phyloP scores from a whole-genome alignment of 2,797 vertebrate species.

The Gymnocypris eckloni region DNA sequence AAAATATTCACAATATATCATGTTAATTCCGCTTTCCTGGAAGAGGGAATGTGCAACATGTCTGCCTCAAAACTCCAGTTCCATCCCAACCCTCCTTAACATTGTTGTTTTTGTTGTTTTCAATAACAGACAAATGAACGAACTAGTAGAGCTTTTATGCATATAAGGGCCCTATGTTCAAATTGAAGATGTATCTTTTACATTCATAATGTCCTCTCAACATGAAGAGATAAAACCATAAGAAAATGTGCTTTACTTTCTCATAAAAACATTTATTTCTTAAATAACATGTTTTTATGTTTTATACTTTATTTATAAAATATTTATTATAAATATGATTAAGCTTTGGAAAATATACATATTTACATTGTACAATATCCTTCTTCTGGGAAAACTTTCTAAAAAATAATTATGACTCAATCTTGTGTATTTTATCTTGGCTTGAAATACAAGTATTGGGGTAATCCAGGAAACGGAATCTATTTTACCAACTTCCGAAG shows the following conservation, averaged over 20 bases:
- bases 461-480: too few species aligned
- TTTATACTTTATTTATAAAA: neutral
- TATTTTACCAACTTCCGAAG: too few species aligned
- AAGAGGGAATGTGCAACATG: constrained; percentile 7
- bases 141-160: neutral
- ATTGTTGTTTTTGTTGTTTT: neutral
- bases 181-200: neutral
- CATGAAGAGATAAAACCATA: neutral
- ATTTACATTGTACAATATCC: neutral
- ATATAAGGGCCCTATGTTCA: too few species aligned
- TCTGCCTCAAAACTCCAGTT: neutral
- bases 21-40: constrained; percentile 33
- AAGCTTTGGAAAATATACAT: neutral
- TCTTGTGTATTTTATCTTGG: neutral
- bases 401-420: neutral
- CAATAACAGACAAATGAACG: neutral
- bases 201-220: neutral
- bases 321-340: neutral
- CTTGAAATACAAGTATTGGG: too few species aligned
- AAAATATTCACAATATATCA: constrained; percentile 53
- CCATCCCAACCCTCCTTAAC: neutral
- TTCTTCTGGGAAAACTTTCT: neutral
- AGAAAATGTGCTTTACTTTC: neutral
- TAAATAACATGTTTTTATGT: neutral
- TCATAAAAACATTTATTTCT: neutral